These are phyloP conservation scores for Epirrhoe alternata DNA, from an alignment of 2,888 invertebrate genomes.

Conservation along the genomic window DNA sequence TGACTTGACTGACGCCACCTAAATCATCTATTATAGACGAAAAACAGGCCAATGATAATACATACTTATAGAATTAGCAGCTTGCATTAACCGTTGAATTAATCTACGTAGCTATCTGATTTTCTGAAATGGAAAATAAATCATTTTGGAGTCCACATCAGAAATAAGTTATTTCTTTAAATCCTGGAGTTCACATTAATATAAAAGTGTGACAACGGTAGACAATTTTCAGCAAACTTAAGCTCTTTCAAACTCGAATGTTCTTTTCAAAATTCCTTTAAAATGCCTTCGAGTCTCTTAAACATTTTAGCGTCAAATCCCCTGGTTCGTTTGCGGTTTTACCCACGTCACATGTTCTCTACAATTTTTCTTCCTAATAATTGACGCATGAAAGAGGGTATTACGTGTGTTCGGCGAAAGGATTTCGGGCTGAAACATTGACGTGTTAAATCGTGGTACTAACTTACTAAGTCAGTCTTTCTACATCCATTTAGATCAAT, in stretches of 20 bases:
- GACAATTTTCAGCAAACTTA: not conserved
- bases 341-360: constrained; percentile 57
- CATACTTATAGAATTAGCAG: not conserved
- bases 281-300: constrained; percentile 7
- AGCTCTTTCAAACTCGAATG: constrained; percentile 1
- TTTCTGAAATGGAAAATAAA: not conserved
- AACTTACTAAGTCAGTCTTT: not conserved
- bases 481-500: not conserved
- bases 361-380: constrained; percentile 58
- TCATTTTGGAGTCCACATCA: not conserved
- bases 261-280: constrained; percentile 8
- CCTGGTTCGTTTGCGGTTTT: constrained; percentile 28
- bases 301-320: constrained; percentile 11
- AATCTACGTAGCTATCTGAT: not conserved
- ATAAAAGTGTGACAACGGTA: not conserved
- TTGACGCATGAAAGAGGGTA: constrained; percentile 78
- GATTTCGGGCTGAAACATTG: constrained; percentile 49
- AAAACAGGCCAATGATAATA: not conserved
- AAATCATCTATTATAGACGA: too few species aligned
- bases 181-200: not conserved
- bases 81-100: not conserved
- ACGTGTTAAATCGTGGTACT: constrained; percentile 43
- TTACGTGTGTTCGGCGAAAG: constrained; percentile 35
- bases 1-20: too few species aligned
- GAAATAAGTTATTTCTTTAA: too few species aligned